Percentiles rank a stretch among this genome's conserved stretches.
These are phyloP conservation scores for Pemphredon lugubris DNA, from an alignment of 2,888 invertebrate species.

Conservation along the genomic window DNA sequence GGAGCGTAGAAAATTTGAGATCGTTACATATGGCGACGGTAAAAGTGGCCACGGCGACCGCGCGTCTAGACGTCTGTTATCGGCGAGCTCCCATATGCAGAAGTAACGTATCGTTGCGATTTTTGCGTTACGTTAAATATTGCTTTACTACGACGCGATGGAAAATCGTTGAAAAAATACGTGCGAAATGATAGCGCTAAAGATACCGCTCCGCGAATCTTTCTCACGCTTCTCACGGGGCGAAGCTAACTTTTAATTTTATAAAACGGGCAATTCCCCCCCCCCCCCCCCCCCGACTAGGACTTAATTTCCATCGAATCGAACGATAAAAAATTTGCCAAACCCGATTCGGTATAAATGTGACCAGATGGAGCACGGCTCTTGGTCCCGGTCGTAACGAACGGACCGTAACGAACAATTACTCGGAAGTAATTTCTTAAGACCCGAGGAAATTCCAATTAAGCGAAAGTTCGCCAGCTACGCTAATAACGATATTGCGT, in stretches of 20 bases:
- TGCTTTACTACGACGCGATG: too few relatives aligned
- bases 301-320: slow-evolving; percentile 5
- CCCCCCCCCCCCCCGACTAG: not conserved
- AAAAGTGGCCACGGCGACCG: slow-evolving; percentile 31
- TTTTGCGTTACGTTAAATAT: too few relatives aligned
- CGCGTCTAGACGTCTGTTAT: slow-evolving; percentile 37
- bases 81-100: slow-evolving; percentile 10
- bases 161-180: too few relatives aligned
- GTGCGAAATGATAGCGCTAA: too few relatives aligned
- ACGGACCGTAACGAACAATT: slow-evolving; percentile 51
- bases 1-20: slow-evolving; percentile 7
- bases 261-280: not conserved
- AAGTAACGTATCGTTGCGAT: too few relatives aligned
- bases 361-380: slow-evolving; percentile 16
- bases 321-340: not conserved
- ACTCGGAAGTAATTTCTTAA: slow-evolving; percentile 56
- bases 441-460: slow-evolving; percentile 57
- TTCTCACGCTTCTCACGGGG: not conserved
- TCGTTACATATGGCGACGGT: slow-evolving; percentile 30
- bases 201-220: too few relatives aligned
- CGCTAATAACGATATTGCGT: slow-evolving; percentile 53
- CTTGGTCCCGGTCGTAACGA: slow-evolving; percentile 33
- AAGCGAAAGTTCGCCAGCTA: slow-evolving; percentile 40
- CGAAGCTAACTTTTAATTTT: not conserved
- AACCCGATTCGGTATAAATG: not conserved